Base-by-base conservation (phyloP, 37 sponge, comb jelly and placozoan species). In the Ephydatia muelleri region DNA sequence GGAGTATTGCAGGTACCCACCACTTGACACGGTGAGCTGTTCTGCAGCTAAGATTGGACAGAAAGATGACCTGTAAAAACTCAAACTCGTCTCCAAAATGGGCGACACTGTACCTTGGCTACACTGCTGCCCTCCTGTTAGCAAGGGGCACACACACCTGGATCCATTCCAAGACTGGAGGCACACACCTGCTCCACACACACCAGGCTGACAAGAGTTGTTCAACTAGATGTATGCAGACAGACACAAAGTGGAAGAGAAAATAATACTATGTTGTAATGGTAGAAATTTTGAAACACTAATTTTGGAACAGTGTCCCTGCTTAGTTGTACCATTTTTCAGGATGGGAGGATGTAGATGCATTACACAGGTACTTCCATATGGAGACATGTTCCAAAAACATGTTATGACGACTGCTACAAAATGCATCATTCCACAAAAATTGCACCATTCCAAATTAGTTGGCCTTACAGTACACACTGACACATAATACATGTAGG, bases 111-210 rank as follows among this genome's bases (percentile, higher is more conserved):
- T 71, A 90, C 91, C 82, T 67, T 65, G 40, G 26, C 68, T 68
- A 76, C 88, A 88, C 29, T 40, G 65, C 27, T 66, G 67, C 79
- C 88, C 88, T 35, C 67, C 72, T 4, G 29, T 26, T 27, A 72
- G 70, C 31, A 85, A 84, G 8, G 84, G 83, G 49, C 93, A 92
- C 65, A 78, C 39, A 79, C 89, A 93, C 38, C 12, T 33, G 57
- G 37, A 75, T 1, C 57, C 82, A 0, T 33, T 68, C 66, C 76
- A 84, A 29, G 22, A 21, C 5, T 76, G 57, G 3, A 79, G 38
- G 80, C 92, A 91, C 29, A 29, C 31, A 4, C 88, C 88, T 23
- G 25, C 81, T 22, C 81, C 84, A 80, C 88, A 87, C 21, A 13
- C 4, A 25, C 36, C 49, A n/a, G 14, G 22, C 25, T 19, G 23